Evolutionary conservation across 2,888 invertebrate genomes (phyloP).

Genomic region (Hololepta plana): DNA sequence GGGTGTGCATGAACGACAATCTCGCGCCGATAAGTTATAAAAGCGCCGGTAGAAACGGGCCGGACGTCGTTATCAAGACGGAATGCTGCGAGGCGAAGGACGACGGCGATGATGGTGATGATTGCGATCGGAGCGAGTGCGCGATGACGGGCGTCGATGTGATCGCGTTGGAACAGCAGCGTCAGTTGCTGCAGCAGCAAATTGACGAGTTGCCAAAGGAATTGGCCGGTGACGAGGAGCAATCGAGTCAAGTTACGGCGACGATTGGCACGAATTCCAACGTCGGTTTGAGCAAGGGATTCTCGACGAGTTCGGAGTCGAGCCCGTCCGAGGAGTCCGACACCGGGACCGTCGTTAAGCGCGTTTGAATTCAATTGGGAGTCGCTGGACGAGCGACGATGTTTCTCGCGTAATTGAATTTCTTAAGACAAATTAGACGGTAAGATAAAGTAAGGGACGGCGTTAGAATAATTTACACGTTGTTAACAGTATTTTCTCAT

Average conservation of each 20-base stretch:
- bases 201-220: not conserved
- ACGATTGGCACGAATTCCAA: slow-evolving; percentile 14
- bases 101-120: slow-evolving; percentile 1
- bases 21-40: slow-evolving; percentile 3
- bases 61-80: not conserved
- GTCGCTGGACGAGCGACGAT: too few species aligned
- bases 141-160: slow-evolving; percentile 1
- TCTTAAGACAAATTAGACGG: too few species aligned
- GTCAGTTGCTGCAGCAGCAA: slow-evolving; percentile 1
- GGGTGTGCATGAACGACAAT: slow-evolving; percentile 8
- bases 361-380: slow-evolving; percentile 14
- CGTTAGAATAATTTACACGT: too few species aligned
- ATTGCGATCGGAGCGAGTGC: slow-evolving; percentile 1
- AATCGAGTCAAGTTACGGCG: slow-evolving; percentile 6
- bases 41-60: slow-evolving; percentile 1
- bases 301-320: slow-evolving; percentile 40
- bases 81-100: slow-evolving; percentile 5
- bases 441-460: too few species aligned
- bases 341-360: slow-evolving; percentile 27
- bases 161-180: not conserved
- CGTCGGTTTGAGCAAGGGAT: slow-evolving; percentile 16
- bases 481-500: too few species aligned
- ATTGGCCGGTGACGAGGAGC: not conserved
- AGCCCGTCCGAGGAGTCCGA: slow-evolving; percentile 28
- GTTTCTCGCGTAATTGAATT: too few species aligned